Evolutionary conservation across 2,888 invertebrate genomes (phyloP).

Genomic region (Perithous albicinctus): DNA sequence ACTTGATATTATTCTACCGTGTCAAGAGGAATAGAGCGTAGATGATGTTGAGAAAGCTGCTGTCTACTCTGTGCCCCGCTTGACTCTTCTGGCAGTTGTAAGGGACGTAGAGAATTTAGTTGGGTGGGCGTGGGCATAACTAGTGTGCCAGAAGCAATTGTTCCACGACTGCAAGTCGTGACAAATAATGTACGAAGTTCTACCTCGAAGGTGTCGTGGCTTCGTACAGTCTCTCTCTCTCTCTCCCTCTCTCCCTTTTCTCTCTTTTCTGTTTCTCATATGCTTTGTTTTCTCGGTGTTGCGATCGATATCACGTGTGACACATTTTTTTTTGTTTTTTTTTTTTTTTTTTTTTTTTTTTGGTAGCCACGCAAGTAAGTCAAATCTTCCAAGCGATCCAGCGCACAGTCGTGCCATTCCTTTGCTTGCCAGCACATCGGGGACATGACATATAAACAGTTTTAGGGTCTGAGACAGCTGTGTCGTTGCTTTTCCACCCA

Average conservation of each 20-base stretch:
- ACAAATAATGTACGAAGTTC: constrained; percentile 52
- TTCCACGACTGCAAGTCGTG: constrained; percentile 35
- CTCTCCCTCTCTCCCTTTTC: not conserved
- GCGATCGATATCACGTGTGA: constrained; percentile 33
- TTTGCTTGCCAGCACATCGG: not conserved
- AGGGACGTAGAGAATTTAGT: constrained; percentile 21
- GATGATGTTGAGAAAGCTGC: constrained; percentile 9
- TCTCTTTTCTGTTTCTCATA: not conserved
- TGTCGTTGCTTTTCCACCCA: constrained; percentile 4
- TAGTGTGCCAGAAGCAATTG: constrained; percentile 37
- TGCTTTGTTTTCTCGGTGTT: not conserved
- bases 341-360: too few relatives aligned
- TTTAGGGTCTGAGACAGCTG: not conserved
- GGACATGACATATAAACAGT: constrained; percentile 6
- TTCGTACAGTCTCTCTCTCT: not conserved
- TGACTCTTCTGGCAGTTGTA: constrained; percentile 28
- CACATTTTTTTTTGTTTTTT: too few relatives aligned
- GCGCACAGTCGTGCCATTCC: not conserved
- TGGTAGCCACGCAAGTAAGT: constrained; percentile 14
- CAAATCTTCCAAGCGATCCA: not conserved
- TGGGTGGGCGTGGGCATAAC: constrained; percentile 29
- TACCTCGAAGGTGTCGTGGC: constrained; percentile 34
- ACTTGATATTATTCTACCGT: not conserved
- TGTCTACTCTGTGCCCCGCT: not conserved
- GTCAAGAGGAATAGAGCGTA: not conserved